Conservation (phyloP, 2,888 invertebrate species). For the Eupeodes latifasciatus region DNA sequence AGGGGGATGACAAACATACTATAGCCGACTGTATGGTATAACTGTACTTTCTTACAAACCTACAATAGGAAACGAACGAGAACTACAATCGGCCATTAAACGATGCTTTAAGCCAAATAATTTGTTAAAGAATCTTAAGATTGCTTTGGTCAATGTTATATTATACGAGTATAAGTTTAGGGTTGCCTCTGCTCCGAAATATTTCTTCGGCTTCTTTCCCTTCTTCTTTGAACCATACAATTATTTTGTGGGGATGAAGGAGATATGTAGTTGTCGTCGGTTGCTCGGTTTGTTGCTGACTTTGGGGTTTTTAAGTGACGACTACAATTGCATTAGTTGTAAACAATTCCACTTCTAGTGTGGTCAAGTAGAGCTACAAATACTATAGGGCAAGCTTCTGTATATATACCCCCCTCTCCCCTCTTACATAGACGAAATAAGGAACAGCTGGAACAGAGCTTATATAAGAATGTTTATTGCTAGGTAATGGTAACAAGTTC, state of each 20-base stretch:
- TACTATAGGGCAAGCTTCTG: not conserved
- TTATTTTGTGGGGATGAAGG: not conserved
- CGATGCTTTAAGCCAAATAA: conserved; percentile 68
- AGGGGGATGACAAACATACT: conserved; percentile 36
- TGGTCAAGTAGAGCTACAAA: conserved; percentile 21
- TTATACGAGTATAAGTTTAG: not conserved
- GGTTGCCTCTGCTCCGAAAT: conserved; percentile 6
- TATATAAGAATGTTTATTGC: conserved; percentile 58
- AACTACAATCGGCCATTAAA: conserved; percentile 58
- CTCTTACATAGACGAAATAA: too few species aligned
- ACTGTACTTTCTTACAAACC: too few species aligned
- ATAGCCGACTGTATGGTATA: too few species aligned
- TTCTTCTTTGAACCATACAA: not conserved
- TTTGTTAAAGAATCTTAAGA: conserved; percentile 57
- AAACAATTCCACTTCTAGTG: conserved; percentile 63
- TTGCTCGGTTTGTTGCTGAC: conserved; percentile 39
- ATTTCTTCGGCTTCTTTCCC: too few species aligned
- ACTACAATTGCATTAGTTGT: conserved; percentile 72
- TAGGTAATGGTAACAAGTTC: conserved; percentile 65
- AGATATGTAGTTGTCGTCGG: not conserved
- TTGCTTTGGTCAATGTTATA: not conserved
- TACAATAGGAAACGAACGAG: conserved; percentile 28
- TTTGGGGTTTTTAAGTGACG: conserved; percentile 60
- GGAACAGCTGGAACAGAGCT: not conserved
- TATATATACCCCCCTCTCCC: too few species aligned